Evolutionary conservation across 2,797 vertebrate genomes (phyloP).

Genomic region (Otus scops): DNA sequence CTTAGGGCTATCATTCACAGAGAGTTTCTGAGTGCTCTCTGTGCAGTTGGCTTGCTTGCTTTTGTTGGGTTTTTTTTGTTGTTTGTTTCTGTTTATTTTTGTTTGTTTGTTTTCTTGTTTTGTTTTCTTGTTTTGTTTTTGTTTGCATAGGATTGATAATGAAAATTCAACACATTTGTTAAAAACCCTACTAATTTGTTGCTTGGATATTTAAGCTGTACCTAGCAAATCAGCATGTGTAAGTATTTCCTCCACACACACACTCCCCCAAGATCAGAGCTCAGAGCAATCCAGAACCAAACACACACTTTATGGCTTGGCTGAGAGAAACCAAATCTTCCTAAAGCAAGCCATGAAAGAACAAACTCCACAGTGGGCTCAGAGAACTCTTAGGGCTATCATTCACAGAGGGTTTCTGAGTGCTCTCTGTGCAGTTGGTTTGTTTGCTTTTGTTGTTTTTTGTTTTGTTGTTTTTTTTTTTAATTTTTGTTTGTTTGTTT

Average conservation of each 20-base stretch:
- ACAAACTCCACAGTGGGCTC: background rate
- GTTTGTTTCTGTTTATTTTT: no score
- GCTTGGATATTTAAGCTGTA: background rate
- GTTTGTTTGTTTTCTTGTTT: background rate
- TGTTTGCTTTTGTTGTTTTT: background rate
- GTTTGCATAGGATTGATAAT: background rate
- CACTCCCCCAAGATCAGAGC: background rate
- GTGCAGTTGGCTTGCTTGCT: background rate
- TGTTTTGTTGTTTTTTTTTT: no score
- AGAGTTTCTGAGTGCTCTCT: no score
- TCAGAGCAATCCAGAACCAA: background rate
- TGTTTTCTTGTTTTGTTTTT: background rate
- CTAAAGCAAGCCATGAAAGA: background rate
- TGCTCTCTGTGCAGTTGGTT: background rate
- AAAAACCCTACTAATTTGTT: background rate
- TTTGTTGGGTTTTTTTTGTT: background rate
- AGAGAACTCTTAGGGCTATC: no score
- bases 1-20: background rate
- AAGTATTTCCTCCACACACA: background rate
- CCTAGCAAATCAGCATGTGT: background rate
- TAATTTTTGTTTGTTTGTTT: background rate
- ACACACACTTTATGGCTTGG: no score
- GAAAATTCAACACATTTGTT: background rate
- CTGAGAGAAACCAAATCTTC: background rate
- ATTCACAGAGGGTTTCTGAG: fast-evolving